A percentile compares a stretch with the other conserved stretches of the same genome.
phyloP scores from a whole-genome alignment of 2,888 invertebrate genomes.

The Pyrrhia umbra region DNA sequence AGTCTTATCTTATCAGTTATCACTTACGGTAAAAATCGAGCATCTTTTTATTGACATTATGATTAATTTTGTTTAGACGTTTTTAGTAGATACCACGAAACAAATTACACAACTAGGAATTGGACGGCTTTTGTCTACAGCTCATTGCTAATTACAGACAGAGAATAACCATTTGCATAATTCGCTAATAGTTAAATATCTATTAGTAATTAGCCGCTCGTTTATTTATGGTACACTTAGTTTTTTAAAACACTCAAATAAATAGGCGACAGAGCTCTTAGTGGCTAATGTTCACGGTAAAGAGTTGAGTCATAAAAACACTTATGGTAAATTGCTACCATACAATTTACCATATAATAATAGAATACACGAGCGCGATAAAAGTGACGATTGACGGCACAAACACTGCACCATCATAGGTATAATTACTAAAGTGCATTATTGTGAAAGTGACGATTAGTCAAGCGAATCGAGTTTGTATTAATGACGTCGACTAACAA shows the following conservation, averaged over 20 bases:
- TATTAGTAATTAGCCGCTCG: conserved; percentile 21
- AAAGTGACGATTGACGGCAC: conserved; percentile 23
- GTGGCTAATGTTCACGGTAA: conserved; percentile 25
- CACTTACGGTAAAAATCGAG: neutral
- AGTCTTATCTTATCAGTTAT: neutral
- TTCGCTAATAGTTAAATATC: conserved; percentile 35
- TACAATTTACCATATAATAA: conserved; percentile 2
- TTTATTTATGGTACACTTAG: conserved; percentile 31
- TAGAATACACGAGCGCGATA: conserved; percentile 36
- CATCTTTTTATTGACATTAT: conserved; percentile 18
- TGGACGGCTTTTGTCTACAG: conserved; percentile 45
- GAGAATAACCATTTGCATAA: conserved; percentile 51
- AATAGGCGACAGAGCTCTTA: conserved; percentile 29
- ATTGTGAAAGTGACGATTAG: conserved; percentile 33
- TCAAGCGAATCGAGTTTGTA: neutral
- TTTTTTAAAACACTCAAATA: conserved; percentile 3
- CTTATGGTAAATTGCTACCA: conserved; percentile 43
- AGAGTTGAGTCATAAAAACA: conserved; percentile 46
- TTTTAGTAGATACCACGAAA: conserved; percentile 30
- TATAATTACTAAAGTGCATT: conserved; percentile 43
- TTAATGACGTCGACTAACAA: conserved; percentile 11
- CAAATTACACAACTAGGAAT: conserved; percentile 26
- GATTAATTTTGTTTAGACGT: conserved; percentile 7
- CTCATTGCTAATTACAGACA: conserved; percentile 46
- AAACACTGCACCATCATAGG: conserved; percentile 20